Conservation (phyloP, 2,797 vertebrate genomes). For the Poecilia velifera region DNA sequence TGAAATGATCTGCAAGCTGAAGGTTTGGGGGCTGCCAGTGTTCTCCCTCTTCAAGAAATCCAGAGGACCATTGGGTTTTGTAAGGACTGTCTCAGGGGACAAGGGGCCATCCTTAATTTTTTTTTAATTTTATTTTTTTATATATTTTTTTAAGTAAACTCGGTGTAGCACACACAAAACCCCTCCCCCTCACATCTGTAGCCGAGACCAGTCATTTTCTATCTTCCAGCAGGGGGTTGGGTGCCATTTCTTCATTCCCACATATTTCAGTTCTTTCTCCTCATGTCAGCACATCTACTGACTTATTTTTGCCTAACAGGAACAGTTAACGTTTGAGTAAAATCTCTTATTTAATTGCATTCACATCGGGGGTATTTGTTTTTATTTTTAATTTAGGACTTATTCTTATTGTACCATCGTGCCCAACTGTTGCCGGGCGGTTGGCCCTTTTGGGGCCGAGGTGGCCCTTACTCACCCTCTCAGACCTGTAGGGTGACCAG, state of each 20-base stretch:
- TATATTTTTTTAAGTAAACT: conserved; percentile 29
- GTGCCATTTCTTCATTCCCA: conserved; percentile 55
- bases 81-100: conserved; percentile 73
- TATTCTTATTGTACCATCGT: conserved; percentile 56
- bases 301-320: conserved; percentile 61
- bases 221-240: not conserved
- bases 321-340: conserved; percentile 53
- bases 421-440: conserved; percentile 57
- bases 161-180: conserved; percentile 53
- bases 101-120: conserved; percentile 56
- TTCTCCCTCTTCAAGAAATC: conserved; percentile 49
- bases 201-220: conserved; percentile 62
- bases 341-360: conserved; percentile 80
- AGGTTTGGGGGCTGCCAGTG: conserved; percentile 35
- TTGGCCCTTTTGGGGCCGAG: conserved; percentile 59
- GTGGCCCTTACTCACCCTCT: conserved; percentile 59
- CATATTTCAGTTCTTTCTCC: conserved; percentile 31
- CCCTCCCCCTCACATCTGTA: conserved; percentile 52
- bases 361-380: conserved; percentile 33
- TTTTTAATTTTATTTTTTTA: not conserved
- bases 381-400: conserved; percentile 28
- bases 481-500: conserved; percentile 37
- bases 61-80: conserved; percentile 54
- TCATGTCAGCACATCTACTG: conserved; percentile 71
- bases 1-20: conserved; percentile 30